Base-by-base conservation (phyloP, 2,888 invertebrate genomes). In the Drosophila robusta region DNA sequence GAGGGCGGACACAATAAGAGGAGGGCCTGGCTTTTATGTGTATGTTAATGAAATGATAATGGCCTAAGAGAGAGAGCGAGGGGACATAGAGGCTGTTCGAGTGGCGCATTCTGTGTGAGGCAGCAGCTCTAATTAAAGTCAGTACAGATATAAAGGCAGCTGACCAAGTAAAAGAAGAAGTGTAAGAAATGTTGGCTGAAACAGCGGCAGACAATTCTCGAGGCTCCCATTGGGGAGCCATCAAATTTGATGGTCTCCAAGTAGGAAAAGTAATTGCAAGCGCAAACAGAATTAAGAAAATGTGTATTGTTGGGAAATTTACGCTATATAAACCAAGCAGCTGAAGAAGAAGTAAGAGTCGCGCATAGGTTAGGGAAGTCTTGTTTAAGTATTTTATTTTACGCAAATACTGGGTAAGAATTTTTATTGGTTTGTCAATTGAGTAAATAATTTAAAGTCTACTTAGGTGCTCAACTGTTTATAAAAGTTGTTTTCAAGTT, bases 31-130 rank as follows among this genome's bases (percentile, higher is more conserved):
- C 61, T 76, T 81, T 89, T 84, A 87, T 87, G 84, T 68, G 56
- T 89, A 89, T 84, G 89, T 78, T 84, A 84, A 84, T 84, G 87
- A 84, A 84, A 84, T 84, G 84, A 87, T 89, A 84, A 89, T 89
- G 64, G 69, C 34, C 60, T 39, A 45, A 65, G 52, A 39, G 22
- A 49, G 52, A 24, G 34, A 22, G 16, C 24, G 14, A 26, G 6
- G 39, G n/a, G 24, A 50, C 16, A 12, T 7, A 65, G 11, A 32
- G 11, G 36, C 47, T 58, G 26, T 34, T 54, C 34, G 41, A 58
- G 58, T 61, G 56, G 47, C 34, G 29, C 26, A 7, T 32, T 50
- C 38, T 50, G 47, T 63, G 39, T 12, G n/a, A n/a, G 41, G 46
- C 42, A 64, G 9, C 61, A 66, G 44, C 63, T 74, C 63, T 63